Evolutionary conservation across 2,797 vertebrate genomes (phyloP).

Genomic region (Urocyon cinereoargenteus): DNA sequence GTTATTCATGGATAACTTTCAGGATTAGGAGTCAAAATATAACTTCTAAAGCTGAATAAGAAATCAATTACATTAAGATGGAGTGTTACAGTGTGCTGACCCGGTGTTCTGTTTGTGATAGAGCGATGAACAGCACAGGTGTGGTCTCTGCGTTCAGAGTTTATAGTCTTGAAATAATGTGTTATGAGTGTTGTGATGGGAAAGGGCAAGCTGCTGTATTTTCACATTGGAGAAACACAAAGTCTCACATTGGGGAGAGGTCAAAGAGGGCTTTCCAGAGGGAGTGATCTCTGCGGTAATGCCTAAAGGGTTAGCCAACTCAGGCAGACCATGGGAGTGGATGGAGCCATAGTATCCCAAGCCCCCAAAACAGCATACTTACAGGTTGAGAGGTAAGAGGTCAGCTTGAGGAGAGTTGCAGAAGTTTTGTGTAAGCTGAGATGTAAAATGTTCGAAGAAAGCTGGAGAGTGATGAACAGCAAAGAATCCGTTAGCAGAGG

Average conservation of each 20-base stretch:
- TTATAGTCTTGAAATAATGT: neutral
- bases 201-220: neutral
- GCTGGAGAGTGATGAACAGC: neutral
- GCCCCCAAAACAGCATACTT: neutral
- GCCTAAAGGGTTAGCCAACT: neutral
- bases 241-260: neutral
- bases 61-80: neutral
- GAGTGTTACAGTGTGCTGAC: neutral
- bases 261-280: neutral
- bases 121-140: neutral
- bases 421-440: neutral
- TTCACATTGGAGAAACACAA: neutral
- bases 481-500: neutral
- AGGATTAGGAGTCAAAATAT: conserved; percentile 6
- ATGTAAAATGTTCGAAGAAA: neutral
- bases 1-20: conserved; percentile 13
- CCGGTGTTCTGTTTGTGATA: neutral
- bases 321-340: neutral
- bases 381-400: neutral
- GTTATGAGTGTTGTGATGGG: neutral
- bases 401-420: neutral
- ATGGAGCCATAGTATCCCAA: neutral
- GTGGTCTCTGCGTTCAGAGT: neutral
- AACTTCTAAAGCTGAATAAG: conserved; percentile 40
- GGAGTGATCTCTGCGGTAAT: neutral